Percentiles rank a stretch among this genome's conserved stretches.
phyloP scores from a whole-genome alignment of 2,888 invertebrate species.

The Theodoxus fluviatilis region DNA sequence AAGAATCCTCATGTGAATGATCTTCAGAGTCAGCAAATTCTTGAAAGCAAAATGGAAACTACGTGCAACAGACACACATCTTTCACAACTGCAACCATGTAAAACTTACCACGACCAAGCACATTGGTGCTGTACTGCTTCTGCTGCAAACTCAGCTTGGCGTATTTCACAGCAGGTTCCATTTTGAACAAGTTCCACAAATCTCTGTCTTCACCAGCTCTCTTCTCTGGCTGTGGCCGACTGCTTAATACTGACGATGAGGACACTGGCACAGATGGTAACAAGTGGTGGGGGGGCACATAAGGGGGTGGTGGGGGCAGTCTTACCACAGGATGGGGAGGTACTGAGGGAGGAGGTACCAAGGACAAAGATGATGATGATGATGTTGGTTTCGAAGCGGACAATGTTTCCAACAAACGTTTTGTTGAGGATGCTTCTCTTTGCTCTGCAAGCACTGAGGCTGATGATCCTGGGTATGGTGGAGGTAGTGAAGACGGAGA shows the following conservation, averaged over 20 bases:
- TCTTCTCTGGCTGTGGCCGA: slow-evolving; percentile 45
- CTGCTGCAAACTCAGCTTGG: slow-evolving; percentile 45
- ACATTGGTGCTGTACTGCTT: slow-evolving; percentile 48
- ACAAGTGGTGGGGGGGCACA: slow-evolving; percentile 23
- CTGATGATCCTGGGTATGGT: slow-evolving; percentile 34
- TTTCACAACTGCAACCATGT: background rate
- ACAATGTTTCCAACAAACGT: slow-evolving; percentile 7
- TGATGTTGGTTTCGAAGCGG: slow-evolving; percentile 24
- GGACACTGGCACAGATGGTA: slow-evolving; percentile 22
- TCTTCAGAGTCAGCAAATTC: background rate
- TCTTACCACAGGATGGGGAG: slow-evolving; percentile 8
- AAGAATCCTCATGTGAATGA: background rate
- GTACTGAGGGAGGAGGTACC: slow-evolving; percentile 15
- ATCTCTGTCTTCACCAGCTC: slow-evolving; percentile 50
- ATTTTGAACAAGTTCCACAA: slow-evolving; percentile 53
- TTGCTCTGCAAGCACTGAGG: background rate
- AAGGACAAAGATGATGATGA: slow-evolving; percentile 13
- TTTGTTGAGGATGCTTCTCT: slow-evolving; percentile 5
- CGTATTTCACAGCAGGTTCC: slow-evolving; percentile 49
- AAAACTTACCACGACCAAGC: slow-evolving; percentile 45
- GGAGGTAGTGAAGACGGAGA: slow-evolving; percentile 33
- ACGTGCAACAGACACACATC: background rate
- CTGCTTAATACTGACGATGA: slow-evolving; percentile 40
- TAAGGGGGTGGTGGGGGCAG: slow-evolving; percentile 31
- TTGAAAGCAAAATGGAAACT: background rate